A percentile compares a stretch with the other conserved stretches of the same genome.
Evolutionary conservation across 1,140 invertebrate genomes (phyloP).

Genomic region (Diorhabda carinulata): DNA sequence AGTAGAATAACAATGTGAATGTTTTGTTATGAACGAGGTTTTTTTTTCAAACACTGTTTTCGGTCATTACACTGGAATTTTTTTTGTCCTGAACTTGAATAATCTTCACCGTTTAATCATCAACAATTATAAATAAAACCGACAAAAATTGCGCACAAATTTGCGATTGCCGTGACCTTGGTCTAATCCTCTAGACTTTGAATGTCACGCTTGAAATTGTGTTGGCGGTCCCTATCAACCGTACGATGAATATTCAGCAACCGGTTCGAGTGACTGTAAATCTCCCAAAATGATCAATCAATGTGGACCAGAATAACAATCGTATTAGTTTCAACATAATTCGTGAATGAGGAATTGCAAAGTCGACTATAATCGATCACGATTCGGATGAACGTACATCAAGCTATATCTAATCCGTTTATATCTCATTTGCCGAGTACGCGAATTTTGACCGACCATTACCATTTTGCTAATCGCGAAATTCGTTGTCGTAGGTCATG

Average conservation of each 20-base stretch:
- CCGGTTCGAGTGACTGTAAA: not conserved
- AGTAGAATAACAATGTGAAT: too few relatives aligned
- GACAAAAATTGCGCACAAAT: not conserved
- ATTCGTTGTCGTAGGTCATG: slow-evolving; percentile 35
- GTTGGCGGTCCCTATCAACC: not conserved
- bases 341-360: too few relatives aligned
- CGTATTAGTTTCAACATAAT: too few relatives aligned
- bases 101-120: too few relatives aligned
- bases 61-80: too few relatives aligned
- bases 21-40: too few relatives aligned
- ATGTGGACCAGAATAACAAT: not conserved
- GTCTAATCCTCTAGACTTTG: not conserved
- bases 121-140: not conserved
- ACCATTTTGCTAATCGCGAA: slow-evolving; percentile 30
- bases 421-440: not conserved
- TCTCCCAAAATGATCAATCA: not conserved
- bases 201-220: not conserved
- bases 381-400: too few relatives aligned
- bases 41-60: too few relatives aligned
- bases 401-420: too few relatives aligned
- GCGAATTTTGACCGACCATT: slow-evolving; percentile 6
- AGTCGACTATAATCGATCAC: too few relatives aligned
- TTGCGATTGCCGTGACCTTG: not conserved
- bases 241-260: not conserved
- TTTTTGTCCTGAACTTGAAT: too few relatives aligned